Evolutionary conservation across 2,888 invertebrate genomes (phyloP).

Genomic region (Proisotoma minuta): DNA sequence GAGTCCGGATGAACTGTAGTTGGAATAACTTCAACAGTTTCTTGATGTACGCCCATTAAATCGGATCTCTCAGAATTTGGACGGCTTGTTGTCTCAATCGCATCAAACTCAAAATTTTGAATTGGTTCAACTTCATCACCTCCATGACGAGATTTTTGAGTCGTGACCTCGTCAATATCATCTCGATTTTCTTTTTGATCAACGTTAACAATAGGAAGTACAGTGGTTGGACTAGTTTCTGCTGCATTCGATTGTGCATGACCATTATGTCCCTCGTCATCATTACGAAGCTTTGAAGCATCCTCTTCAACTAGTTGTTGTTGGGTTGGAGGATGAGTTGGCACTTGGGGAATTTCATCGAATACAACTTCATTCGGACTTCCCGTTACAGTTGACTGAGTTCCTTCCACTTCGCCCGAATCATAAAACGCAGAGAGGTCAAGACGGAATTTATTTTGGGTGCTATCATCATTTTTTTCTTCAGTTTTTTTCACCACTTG

Average conservation of each 20-base stretch:
- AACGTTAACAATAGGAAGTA: background rate
- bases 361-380: background rate
- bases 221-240: no score
- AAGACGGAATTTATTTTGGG: slow-evolving; percentile 30
- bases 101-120: slow-evolving; percentile 9
- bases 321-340: background rate
- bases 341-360: background rate
- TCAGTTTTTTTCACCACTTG: slow-evolving; percentile 16
- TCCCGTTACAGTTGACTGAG: background rate
- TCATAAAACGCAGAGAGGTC: slow-evolving; percentile 24
- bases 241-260: no score
- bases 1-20: no score
- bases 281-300: background rate
- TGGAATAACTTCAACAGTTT: background rate
- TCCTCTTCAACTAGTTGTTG: background rate
- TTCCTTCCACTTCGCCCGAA: slow-evolving; percentile 19
- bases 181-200: background rate
- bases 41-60: background rate
- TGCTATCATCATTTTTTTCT: background rate
- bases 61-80: background rate
- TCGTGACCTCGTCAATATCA: background rate
- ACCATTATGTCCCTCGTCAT: background rate
- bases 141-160: background rate
- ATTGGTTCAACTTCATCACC: slow-evolving; percentile 6
- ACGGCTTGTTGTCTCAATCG: slow-evolving; percentile 14